Evolutionary conservation across 2,113 vertebrate species (phyloP).

Genomic region (Saccopteryx leptura): DNA sequence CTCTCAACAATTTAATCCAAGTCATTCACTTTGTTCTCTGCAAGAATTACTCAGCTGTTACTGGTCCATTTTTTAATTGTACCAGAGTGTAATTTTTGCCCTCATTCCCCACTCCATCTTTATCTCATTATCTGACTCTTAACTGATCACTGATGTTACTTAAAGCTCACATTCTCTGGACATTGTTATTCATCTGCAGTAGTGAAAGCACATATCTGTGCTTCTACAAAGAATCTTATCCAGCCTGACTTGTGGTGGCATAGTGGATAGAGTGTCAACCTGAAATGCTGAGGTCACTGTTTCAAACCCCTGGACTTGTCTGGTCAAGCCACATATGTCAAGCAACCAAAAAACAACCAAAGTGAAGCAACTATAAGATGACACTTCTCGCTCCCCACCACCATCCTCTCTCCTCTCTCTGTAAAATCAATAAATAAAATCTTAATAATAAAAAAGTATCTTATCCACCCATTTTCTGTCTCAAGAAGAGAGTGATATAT

Average conservation of each 20-base stretch:
- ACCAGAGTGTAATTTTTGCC: constrained; percentile 5
- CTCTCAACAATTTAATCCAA: background rate
- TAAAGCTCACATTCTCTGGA: constrained; percentile 14
- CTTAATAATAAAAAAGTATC: background rate
- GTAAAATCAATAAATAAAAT: no score
- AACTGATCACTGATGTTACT: background rate
- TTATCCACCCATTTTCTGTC: background rate
- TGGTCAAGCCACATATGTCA: no score
- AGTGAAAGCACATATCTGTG: background rate
- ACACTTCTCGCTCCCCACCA: no score
- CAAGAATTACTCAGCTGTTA: background rate
- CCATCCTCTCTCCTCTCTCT: no score
- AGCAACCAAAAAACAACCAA: no score
- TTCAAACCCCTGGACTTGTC: no score
- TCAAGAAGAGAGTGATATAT: background rate
- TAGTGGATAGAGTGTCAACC: no score
- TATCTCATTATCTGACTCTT: constrained; percentile 13
- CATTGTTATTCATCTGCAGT: background rate
- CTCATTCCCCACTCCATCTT: background rate
- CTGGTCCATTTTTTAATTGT: background rate
- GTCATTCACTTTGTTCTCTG: constrained; percentile 14
- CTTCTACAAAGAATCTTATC: background rate
- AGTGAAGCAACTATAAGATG: no score
- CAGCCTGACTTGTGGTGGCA: no score
- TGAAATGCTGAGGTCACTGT: no score